These are phyloP conservation scores for Alloplasta piceator DNA, from an alignment of 2,888 invertebrate genomes.

Conservation along the genomic window DNA sequence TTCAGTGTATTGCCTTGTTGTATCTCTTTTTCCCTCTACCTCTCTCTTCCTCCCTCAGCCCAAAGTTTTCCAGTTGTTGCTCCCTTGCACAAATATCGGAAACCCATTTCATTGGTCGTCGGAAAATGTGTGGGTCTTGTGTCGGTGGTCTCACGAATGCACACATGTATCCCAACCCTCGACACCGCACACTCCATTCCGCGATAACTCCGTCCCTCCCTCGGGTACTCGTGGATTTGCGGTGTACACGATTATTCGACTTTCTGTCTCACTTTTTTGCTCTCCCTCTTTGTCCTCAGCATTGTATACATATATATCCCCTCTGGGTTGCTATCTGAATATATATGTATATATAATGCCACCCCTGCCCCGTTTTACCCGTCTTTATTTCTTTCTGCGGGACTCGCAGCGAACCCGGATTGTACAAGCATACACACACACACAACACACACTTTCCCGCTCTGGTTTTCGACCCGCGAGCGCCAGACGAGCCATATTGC, in stretches of 20 bases:
- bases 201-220: slow-evolving; percentile 55
- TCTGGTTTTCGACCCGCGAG: slow-evolving; percentile 54
- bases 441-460: slow-evolving; percentile 44
- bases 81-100: slow-evolving; percentile 56
- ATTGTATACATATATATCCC: slow-evolving; percentile 44
- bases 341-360: slow-evolving; percentile 56
- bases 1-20: no score
- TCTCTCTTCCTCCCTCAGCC: slow-evolving; percentile 7
- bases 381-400: slow-evolving; percentile 56
- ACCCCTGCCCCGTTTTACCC: slow-evolving; percentile 61
- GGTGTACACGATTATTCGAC: slow-evolving; percentile 76
- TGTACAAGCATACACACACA: neutral
- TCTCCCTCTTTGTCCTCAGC: slow-evolving; percentile 28
- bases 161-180: slow-evolving; percentile 26
- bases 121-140: slow-evolving; percentile 23
- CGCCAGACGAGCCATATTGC: slow-evolving; percentile 56
- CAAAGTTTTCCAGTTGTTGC: slow-evolving; percentile 48
- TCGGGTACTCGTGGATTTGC: slow-evolving; percentile 74
- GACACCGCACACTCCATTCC: slow-evolving; percentile 52
- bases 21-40: no score
- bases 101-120: slow-evolving; percentile 67
- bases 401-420: slow-evolving; percentile 20
- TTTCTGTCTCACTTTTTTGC: slow-evolving; percentile 42
- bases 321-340: slow-evolving; percentile 63
- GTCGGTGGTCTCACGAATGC: slow-evolving; percentile 11